These are phyloP conservation scores for Microcebus murinus DNA, from an alignment of 2,113 vertebrate species.

Conservation along the genomic window DNA sequence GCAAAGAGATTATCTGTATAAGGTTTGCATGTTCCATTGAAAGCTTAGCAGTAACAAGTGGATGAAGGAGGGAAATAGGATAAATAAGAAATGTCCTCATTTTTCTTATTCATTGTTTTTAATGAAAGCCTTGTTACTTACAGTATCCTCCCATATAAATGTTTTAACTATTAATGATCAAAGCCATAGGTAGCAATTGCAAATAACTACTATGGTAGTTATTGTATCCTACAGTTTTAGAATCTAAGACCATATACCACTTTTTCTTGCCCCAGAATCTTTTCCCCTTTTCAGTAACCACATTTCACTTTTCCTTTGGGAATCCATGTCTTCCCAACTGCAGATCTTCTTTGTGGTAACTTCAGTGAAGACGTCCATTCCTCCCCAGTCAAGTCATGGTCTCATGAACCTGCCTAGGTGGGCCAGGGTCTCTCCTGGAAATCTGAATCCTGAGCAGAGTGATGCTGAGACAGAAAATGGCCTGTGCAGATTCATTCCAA, in stretches of 20 bases:
- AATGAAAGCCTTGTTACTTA: conserved; percentile 21
- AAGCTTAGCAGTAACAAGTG: neutral
- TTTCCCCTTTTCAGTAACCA: neutral
- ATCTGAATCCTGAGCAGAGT: neutral
- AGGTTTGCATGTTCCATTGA: neutral
- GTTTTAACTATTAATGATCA: conserved; percentile 25
- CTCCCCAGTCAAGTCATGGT: neutral
- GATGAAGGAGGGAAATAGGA: neutral
- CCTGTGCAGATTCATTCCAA: neutral
- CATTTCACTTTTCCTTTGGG: neutral
- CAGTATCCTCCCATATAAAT: neutral
- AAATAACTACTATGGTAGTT: neutral
- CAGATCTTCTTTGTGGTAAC: neutral
- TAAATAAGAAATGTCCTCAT: neutral
- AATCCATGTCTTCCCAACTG: neutral
- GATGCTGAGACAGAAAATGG: neutral
- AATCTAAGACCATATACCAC: neutral
- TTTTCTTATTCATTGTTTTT: conserved; percentile 18
- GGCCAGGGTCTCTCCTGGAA: neutral
- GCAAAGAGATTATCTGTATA: conserved; percentile 16
- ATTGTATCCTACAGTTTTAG: neutral
- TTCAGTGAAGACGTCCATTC: neutral
- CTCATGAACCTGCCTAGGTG: neutral
- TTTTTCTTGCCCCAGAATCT: neutral
- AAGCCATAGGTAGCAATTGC: neutral